Evolutionary conservation across 2,888 invertebrate species (phyloP).

Genomic region (Endomychus coccineus): DNA sequence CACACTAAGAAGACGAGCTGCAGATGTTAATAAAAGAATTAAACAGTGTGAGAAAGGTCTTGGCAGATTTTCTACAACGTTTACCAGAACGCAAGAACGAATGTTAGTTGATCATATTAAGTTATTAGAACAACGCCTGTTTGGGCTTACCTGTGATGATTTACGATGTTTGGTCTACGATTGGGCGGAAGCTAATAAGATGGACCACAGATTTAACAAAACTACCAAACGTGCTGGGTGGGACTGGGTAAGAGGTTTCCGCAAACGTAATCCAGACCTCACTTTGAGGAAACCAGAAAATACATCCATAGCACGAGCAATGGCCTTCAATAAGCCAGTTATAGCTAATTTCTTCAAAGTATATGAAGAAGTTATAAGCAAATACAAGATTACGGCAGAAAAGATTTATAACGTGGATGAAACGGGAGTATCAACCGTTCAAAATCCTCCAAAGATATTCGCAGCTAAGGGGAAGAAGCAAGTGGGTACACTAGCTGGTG

Average conservation of each 20-base stretch:
- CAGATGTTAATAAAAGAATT: slow-evolving; percentile 6
- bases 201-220: slow-evolving; percentile 3
- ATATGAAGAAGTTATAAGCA: slow-evolving; percentile 1
- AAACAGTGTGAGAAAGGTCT: slow-evolving; percentile 6
- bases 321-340: slow-evolving; percentile 8
- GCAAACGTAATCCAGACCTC: slow-evolving; percentile 7
- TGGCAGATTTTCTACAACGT: slow-evolving; percentile 8
- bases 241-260: slow-evolving; percentile 14
- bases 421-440: slow-evolving; percentile 4
- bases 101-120: slow-evolving; percentile 6
- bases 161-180: slow-evolving; percentile 6
- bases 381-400: slow-evolving; percentile 3
- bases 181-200: slow-evolving; percentile 6
- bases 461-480: slow-evolving; percentile 1
- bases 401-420: slow-evolving; percentile 7
- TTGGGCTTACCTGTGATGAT: slow-evolving; percentile 8
- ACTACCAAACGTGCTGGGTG: slow-evolving; percentile 11
- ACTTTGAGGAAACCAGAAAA: slow-evolving; percentile 4
- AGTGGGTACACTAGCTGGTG: slow-evolving; percentile 4
- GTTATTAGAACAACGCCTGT: slow-evolving; percentile 7
- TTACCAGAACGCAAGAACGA: slow-evolving; percentile 6
- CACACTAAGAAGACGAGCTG: slow-evolving; percentile 12
- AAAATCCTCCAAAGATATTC: slow-evolving; percentile 4
- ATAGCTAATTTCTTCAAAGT: slow-evolving; percentile 6
- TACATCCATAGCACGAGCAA: slow-evolving; percentile 5